Conservation (phyloP, 2,888 invertebrate genomes). For the Chrysolina americana region DNA sequence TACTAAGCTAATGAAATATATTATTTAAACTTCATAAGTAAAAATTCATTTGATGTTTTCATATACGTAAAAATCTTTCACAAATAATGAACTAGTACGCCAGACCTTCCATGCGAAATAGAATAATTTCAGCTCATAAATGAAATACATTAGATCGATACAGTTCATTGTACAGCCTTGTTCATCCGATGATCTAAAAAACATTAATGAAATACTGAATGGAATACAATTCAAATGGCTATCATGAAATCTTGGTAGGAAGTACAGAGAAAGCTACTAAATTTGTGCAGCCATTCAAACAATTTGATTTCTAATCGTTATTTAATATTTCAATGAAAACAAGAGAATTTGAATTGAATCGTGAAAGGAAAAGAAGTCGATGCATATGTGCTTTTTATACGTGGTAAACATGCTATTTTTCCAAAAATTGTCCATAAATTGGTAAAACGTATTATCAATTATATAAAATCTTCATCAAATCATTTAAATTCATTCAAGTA, state of each 20-base stretch:
- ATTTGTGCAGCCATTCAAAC: constrained; percentile 4
- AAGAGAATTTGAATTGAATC: not conserved
- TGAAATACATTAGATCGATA: not conserved
- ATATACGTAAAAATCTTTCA: too few species aligned
- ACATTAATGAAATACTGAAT: constrained; percentile 7
- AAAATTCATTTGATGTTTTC: too few species aligned
- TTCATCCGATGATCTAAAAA: not conserved
- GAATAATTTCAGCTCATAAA: not conserved
- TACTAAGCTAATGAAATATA: too few species aligned
- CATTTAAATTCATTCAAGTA: too few species aligned
- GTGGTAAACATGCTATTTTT: too few species aligned
- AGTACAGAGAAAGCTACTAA: constrained; percentile 26
- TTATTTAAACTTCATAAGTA: too few species aligned
- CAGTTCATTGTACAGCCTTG: not conserved
- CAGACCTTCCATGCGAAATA: too few species aligned
- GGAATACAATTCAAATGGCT: constrained; percentile 21
- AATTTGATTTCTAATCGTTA: constrained; percentile 21
- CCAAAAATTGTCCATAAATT: not conserved
- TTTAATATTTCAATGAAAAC: not conserved
- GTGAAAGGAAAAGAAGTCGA: not conserved
- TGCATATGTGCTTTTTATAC: too few species aligned
- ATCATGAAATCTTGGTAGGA: constrained; percentile 28
- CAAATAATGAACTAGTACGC: too few species aligned
- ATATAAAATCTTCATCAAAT: too few species aligned
- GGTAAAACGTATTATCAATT: not conserved